Evolutionary conservation across 2,888 invertebrate genomes (phyloP), one percentile per base, ranked within the genome.

Genomic region (Pristionchus entomophagus): DNA sequence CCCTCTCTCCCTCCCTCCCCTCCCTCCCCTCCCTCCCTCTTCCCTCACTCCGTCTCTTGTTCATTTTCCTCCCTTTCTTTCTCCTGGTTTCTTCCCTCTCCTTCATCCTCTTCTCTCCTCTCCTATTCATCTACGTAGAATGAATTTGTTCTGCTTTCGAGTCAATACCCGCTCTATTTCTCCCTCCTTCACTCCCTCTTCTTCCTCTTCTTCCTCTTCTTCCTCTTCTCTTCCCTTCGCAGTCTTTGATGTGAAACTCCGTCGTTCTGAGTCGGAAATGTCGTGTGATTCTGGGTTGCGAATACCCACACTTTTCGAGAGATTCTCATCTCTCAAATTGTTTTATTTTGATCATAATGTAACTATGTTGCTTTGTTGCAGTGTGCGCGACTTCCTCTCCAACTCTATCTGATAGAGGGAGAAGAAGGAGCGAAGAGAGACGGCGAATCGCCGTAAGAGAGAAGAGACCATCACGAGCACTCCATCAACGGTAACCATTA

Each of bases 31-130:
- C 83, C 87, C 85, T 84, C 84, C 84, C 78, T 84, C 85, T 85
- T 77, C 85, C 85, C 77, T 83, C 85, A 83, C 84, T 78, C 84
- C 81, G 85, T 86, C 86, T 81, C 87, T 86, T 82, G 82, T 78
- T 86, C 86, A 86, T 85, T 84, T 85, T 85, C 85, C 65, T 69
- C 65, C 65, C 65, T 38, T 73, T 73, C 41, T 41, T 73, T 73
- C 29, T 73, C 73, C 73, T 73, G 41, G 41, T 73, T 41, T 73
- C 73, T 26, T 45, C 41, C 73, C 41, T 26, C n/a, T 17, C 41
- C 12, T n/a, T 38, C 26, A 8, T 73, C 73, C 12, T 22, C 41
- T 73, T 45, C 73, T 73, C 26, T 45, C 26, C 41, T 69, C 73
- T 73, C 73, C 73, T 73, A 73, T 73, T 73, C 73, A 73, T 73